phyloP scores from a whole-genome alignment of 2,888 invertebrate genomes.

The Drosophila emarginata region DNA sequence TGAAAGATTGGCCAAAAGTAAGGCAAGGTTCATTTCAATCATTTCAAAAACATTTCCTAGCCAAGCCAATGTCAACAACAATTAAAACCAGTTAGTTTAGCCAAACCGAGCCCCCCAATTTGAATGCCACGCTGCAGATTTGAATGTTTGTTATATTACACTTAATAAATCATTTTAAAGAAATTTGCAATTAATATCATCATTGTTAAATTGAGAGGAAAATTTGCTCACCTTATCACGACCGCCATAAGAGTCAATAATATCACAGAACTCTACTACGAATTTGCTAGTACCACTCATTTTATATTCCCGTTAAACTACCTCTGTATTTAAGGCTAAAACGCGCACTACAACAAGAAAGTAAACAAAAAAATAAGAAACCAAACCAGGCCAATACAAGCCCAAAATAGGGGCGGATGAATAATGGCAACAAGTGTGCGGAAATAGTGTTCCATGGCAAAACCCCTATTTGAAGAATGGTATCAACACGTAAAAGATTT shows the following conservation, averaged over 20 bases:
- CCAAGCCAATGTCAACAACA: conserved; percentile 24
- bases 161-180: too few relatives aligned
- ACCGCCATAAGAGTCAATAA: conserved; percentile 91
- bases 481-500: too few relatives aligned
- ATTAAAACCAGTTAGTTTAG: conserved; percentile 49
- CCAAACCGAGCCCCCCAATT: conserved; percentile 2
- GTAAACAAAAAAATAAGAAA: conserved; percentile 23
- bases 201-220: neutral
- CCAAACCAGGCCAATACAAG: too few relatives aligned
- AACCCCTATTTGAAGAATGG: too few relatives aligned
- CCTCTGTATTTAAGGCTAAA: conserved; percentile 4
- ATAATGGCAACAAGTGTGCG: neutral
- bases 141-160: too few relatives aligned
- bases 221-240: conserved; percentile 88
- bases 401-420: neutral
- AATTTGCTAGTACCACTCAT: conserved; percentile 72
- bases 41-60: conserved; percentile 33
- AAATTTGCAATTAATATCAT: neutral
- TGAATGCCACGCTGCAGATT: conserved; percentile 50
- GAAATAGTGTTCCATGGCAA: neutral
- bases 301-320: neutral
- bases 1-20: conserved; percentile 20
- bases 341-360: conserved; percentile 24
- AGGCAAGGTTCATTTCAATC: conserved; percentile 54
- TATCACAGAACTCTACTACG: conserved; percentile 86